Conservation (phyloP, 64 coral and sea anemone genomes). For the Astreopora myriophthalma region DNA sequence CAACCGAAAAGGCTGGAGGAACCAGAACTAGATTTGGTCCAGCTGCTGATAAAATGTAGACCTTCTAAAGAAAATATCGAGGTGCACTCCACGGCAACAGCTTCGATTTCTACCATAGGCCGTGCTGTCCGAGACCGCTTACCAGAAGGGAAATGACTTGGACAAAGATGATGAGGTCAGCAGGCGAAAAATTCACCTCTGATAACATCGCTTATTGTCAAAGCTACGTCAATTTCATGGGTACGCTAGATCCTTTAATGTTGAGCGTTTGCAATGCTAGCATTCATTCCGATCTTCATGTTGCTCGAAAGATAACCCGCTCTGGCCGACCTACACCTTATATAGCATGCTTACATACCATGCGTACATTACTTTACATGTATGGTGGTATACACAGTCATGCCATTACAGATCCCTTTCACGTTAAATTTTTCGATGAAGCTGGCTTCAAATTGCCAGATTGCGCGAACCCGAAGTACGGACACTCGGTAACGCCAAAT, state of each 20-base stretch:
- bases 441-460: conserved; percentile 56
- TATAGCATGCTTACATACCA: no score
- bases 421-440: conserved; percentile 68
- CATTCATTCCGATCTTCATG: no score
- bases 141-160: conserved; percentile 64
- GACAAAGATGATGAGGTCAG: conserved; percentile 55
- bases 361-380: no score
- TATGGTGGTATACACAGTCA: no score
- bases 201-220: conserved; percentile 33
- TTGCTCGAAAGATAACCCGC: no score
- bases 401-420: conserved; percentile 35
- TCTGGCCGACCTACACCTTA: no score
- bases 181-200: conserved; percentile 34
- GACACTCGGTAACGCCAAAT: conserved; percentile 59
- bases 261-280: no score
- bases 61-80: neutral
- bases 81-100: neutral
- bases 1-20: conserved; percentile 5
- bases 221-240: conserved; percentile 61
- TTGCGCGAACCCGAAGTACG: conserved; percentile 58
- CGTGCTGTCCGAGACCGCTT: conserved; percentile 17
- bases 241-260: no score
- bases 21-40: conserved; percentile 16
- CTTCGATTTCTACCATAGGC: conserved; percentile 20
- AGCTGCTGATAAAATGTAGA: conserved; percentile 6